Evolutionary conservation across 2,888 invertebrate genomes (phyloP).

Genomic region (Endotricha flammealis): DNA sequence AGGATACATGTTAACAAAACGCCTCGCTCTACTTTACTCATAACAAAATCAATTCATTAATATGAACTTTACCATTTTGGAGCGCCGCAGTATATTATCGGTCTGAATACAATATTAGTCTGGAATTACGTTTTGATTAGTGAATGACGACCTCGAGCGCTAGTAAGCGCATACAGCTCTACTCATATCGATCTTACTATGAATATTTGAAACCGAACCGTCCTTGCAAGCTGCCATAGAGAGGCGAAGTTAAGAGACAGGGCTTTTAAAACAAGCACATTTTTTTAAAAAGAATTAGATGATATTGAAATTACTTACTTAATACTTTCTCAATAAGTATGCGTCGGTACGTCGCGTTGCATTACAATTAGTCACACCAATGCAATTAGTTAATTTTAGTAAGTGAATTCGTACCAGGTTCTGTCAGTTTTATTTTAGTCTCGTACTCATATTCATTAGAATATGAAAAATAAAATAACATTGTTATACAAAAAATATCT

Average conservation of each 20-base stretch:
- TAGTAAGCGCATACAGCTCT: constrained; percentile 48
- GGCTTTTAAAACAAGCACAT: too few species aligned
- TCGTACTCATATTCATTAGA: too few species aligned
- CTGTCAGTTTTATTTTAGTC: too few species aligned
- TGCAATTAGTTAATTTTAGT: too few species aligned
- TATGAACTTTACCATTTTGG: constrained; percentile 37
- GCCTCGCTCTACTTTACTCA: constrained; percentile 6
- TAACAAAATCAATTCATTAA: constrained; percentile 33
- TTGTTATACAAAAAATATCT: too few species aligned
- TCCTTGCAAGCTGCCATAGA: constrained; percentile 56
- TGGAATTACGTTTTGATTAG: constrained; percentile 66
- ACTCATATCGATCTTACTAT: constrained; percentile 69
- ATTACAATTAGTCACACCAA: too few species aligned
- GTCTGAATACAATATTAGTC: constrained; percentile 56
- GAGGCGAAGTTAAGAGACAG: constrained; percentile 14
- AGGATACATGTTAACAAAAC: constrained; percentile 3
- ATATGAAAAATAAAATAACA: too few species aligned
- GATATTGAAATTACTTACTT: too few species aligned
- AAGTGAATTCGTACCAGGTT: too few species aligned
- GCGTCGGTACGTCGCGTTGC: too few species aligned
- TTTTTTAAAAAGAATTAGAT: too few species aligned
- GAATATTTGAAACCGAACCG: constrained; percentile 68
- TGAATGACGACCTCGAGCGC: constrained; percentile 50
- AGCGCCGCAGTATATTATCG: constrained; percentile 27
- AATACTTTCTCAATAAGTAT: too few species aligned